Conservation (phyloP, 2,888 invertebrate genomes). For the Leptinotarsa juncta region DNA sequence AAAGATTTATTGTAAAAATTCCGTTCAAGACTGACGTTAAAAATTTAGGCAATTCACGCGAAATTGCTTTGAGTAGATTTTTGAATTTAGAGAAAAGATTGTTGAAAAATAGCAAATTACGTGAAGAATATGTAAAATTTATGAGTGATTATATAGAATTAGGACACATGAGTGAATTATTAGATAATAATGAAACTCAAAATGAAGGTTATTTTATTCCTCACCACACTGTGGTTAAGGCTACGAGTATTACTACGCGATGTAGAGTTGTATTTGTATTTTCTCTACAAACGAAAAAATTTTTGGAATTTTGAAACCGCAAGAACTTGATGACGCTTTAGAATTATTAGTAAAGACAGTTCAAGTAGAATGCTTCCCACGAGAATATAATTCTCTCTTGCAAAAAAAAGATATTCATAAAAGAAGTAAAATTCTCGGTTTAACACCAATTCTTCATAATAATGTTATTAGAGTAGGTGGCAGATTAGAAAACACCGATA, state of each 20-base stretch:
- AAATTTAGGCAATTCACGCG: no score
- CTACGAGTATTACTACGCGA: no score
- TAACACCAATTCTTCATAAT: constrained; percentile 42
- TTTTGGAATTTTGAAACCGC: background rate
- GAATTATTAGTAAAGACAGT: constrained; percentile 18
- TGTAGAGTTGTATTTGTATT: background rate
- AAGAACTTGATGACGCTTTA: constrained; percentile 21
- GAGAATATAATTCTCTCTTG: constrained; percentile 12
- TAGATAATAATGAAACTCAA: background rate
- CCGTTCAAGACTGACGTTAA: no score
- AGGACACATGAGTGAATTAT: no score
- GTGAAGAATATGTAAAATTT: no score
- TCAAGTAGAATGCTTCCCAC: constrained; percentile 23
- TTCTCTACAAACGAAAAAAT: background rate
- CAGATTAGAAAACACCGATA: constrained; percentile 36
- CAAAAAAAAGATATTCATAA: background rate
- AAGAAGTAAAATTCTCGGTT: constrained; percentile 30
- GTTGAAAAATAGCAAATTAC: no score
- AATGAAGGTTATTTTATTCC: no score
- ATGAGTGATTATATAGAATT: no score
- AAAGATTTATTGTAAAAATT: no score
- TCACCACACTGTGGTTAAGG: no score
- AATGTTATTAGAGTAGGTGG: constrained; percentile 43
- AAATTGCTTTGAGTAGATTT: background rate
- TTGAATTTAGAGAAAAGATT: constrained; percentile 11